Evolutionary conservation across 2,113 vertebrate genomes (phyloP), one percentile per base, ranked within the genome.

Genomic region (Bagarius yarrelli): DNA sequence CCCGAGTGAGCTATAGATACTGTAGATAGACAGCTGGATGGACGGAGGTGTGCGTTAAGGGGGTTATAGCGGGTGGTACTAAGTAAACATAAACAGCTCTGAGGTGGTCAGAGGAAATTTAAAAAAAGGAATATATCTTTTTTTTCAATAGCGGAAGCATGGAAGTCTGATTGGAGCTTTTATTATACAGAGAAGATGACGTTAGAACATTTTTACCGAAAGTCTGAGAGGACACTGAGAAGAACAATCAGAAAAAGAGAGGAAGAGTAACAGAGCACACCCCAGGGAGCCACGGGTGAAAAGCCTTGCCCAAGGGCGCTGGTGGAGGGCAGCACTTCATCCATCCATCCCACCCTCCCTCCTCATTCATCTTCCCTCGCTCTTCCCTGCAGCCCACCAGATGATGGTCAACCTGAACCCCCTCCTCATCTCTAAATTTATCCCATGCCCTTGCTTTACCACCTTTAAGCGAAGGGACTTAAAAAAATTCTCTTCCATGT

Each of bases 1-100:
- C 55, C 70, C 64, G 72, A 72, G 66, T 8, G 14, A 78, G 27
- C n/a, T 32, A 56, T 61, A 76, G 79, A 85, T 66, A 67, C n/a
- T 32, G 47, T 61, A 76, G 79, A 85, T 66, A 67, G 72, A 80
- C 60, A 50, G 82, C 53, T 76, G 73, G 82, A 59, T 61, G 57
- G 74, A n/a, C n/a, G n/a, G n/a, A n/a, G n/a, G n/a, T n/a, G n/a
- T n/a, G n/a, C n/a, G n/a, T n/a, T n/a, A n/a, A n/a, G 63, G 81
- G 59, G 78, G 34, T 44, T 59, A 76, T 57, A 66, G 73, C 55
- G 74, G 83, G 63, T 78, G 73, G 90, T 92, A 88, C 86, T 89
- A 89, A 92, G 90, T 91, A 91, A 90, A 90, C 91, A 89, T 92
- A 92, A 92, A 91, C 92, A 91, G 90, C 86, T 91, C 85, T 83